phyloP scores from a whole-genome alignment of 2,113 vertebrate species.

The Psammodynastes pulverulentus region DNA sequence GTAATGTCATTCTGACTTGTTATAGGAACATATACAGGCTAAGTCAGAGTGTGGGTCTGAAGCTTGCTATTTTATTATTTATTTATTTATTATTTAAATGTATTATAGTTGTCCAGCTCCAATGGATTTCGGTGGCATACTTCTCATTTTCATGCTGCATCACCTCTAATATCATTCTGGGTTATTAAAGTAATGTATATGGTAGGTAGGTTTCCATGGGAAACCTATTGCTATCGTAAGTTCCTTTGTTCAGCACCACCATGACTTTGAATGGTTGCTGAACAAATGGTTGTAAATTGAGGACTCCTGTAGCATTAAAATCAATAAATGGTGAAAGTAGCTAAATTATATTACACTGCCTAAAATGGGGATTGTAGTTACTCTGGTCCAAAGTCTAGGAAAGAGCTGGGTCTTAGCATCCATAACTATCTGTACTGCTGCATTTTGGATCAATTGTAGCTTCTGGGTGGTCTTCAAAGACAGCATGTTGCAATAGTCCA shows the following conservation, averaged over 20 bases:
- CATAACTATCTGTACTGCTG: background rate
- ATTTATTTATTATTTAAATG: background rate
- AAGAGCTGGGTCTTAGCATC: background rate
- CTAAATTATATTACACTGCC: background rate
- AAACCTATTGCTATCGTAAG: background rate
- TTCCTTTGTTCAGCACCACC: too few species aligned
- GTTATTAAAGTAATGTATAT: background rate
- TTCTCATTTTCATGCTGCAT: background rate
- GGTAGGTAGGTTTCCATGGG: background rate
- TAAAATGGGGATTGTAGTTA: background rate
- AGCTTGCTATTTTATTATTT: background rate
- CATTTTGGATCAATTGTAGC: background rate
- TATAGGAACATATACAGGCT: background rate
- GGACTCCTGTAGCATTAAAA: background rate
- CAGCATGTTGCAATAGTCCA: background rate
- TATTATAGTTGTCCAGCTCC: background rate
- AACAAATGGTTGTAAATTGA: too few species aligned
- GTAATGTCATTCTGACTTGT: too few species aligned
- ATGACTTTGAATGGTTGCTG: too few species aligned
- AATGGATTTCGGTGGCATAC: background rate
- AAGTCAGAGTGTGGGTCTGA: background rate
- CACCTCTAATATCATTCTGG: background rate
- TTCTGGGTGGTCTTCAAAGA: background rate
- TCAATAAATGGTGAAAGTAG: background rate
- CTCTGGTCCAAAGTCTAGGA: background rate